Base-by-base conservation (phyloP, 2,888 invertebrate genomes). In the Leptopilina syphax region DNA sequence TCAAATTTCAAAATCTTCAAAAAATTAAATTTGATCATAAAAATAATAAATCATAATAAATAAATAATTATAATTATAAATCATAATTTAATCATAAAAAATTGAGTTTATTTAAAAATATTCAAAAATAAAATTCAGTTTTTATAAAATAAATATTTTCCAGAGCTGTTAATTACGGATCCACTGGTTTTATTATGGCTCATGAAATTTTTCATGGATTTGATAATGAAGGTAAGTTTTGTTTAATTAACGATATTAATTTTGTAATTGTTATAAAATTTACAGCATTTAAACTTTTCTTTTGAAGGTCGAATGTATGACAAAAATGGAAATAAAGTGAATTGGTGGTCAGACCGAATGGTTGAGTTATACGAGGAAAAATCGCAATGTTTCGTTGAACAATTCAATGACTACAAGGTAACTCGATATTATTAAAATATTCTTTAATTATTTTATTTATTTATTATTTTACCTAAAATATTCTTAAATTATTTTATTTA, bases 281-380 rank as follows among this genome's bases (percentile, higher is more conserved):
- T 77, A 57, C 7, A 6, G 5, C 13, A n/a, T 60, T 60, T 9
- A 18, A 0, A 50, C n/a, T 18, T 68, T n/a, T 27, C 66, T 66
- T 78, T 84, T 84, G 18, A 88, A 95, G 97, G 97, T 13, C 94
- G 96, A 0, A 94, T 96, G 79, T 97, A 95, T 92, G 96, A 97
- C 90, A 95, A 95, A 87, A 92, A 95, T 83, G 97, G 97, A 3
- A 96, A 96, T 92, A 90, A 95, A 85, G 93, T 93, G 85, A 94
- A 95, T 84, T 95, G 95, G 95, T 95, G 95, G 95, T 94, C 95
- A n/a, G 93, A 94, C 8, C 93, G 93, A 27, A 95, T 95, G 1
- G 90, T 94, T 78, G 92, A 94, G 84, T 94, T 94, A 85, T 95
- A 95, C 92, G 93, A 94, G 86, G 92, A 92, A 57, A 94, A 94